Evolutionary conservation across 2,113 vertebrate species (phyloP).

Genomic region (Alligator mississippiensis): DNA sequence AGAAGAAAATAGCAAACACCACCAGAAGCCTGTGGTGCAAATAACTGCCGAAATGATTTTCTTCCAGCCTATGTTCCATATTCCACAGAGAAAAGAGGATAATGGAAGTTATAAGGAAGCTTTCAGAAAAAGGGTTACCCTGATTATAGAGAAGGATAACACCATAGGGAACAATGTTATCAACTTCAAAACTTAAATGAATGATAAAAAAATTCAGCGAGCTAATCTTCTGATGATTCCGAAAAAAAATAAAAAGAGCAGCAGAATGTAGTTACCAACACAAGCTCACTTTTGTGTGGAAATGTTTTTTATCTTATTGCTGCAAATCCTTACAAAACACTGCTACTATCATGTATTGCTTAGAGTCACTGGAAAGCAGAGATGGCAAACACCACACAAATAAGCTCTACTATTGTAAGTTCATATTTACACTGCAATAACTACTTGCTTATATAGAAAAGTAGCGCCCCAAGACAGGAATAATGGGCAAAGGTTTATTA

Average conservation of each 20-base stretch:
- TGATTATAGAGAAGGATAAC: neutral
- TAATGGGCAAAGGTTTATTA: neutral
- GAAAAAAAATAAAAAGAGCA: neutral
- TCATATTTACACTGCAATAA: neutral
- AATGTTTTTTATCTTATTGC: neutral
- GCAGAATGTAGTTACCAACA: neutral
- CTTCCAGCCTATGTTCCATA: neutral
- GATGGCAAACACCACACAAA: neutral
- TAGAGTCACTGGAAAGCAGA: neutral
- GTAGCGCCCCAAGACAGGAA: neutral
- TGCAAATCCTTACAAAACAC: neutral
- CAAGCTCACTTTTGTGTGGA: neutral
- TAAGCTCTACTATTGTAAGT: neutral
- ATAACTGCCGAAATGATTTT: neutral
- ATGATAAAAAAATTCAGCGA: neutral
- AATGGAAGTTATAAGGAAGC: neutral
- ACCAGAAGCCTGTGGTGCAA: neutral
- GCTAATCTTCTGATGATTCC: rapidly evolving
- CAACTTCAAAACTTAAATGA: neutral
- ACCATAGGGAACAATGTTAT: neutral
- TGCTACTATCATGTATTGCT: neutral
- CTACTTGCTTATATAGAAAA: neutral
- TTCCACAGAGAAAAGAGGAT: neutral
- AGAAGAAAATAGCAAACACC: neutral
- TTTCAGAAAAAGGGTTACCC: neutral